A percentile compares a stretch with the other conserved stretches of the same genome.
Evolutionary conservation across 2,113 vertebrate genomes (phyloP).

Genomic region (Clupea harengus): DNA sequence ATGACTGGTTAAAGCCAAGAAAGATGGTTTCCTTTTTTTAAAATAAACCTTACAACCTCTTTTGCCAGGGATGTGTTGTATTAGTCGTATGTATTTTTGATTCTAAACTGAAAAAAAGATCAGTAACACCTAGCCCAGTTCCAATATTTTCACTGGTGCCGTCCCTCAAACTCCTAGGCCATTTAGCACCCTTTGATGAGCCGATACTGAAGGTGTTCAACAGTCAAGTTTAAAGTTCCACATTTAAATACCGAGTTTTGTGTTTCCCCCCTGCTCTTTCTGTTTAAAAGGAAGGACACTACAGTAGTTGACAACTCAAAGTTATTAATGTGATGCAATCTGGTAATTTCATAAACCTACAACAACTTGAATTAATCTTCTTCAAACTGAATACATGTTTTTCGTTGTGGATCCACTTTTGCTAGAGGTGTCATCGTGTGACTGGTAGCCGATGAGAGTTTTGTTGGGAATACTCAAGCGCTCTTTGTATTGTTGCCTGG

Average conservation of each 20-base stretch:
- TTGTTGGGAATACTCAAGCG: slow-evolving; percentile 72
- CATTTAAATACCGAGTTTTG: slow-evolving; percentile 35
- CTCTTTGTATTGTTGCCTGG: slow-evolving; percentile 77
- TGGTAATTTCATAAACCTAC: slow-evolving; percentile 76
- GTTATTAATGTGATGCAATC: slow-evolving; percentile 63
- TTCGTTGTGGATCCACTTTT: slow-evolving; percentile 83
- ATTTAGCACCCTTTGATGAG: slow-evolving; percentile 25
- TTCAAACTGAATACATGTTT: slow-evolving; percentile 80
- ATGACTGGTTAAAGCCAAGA: slow-evolving; percentile 49
- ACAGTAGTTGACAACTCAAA: slow-evolving; percentile 73
- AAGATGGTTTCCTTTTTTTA: slow-evolving; percentile 26
- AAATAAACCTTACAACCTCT: slow-evolving; percentile 49
- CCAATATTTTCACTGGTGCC: slow-evolving; percentile 39
- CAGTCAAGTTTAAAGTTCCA: slow-evolving; percentile 29
- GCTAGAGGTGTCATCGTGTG: slow-evolving; percentile 81
- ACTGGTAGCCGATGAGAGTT: slow-evolving; percentile 77
- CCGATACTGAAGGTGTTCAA: slow-evolving; percentile 24
- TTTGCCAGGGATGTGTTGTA: slow-evolving; percentile 56
- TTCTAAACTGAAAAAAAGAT: slow-evolving; percentile 58
- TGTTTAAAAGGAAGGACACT: slow-evolving; percentile 70
- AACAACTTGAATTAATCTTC: slow-evolving; percentile 57
- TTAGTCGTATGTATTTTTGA: slow-evolving; percentile 52
- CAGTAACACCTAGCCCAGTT: slow-evolving; percentile 52
- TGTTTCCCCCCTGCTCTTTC: slow-evolving; percentile 32
- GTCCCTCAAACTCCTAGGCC: slow-evolving; percentile 24